These are phyloP conservation scores for Pterobdella sp. DNA, from an alignment of 2,888 invertebrate genomes.

Conservation along the genomic window DNA sequence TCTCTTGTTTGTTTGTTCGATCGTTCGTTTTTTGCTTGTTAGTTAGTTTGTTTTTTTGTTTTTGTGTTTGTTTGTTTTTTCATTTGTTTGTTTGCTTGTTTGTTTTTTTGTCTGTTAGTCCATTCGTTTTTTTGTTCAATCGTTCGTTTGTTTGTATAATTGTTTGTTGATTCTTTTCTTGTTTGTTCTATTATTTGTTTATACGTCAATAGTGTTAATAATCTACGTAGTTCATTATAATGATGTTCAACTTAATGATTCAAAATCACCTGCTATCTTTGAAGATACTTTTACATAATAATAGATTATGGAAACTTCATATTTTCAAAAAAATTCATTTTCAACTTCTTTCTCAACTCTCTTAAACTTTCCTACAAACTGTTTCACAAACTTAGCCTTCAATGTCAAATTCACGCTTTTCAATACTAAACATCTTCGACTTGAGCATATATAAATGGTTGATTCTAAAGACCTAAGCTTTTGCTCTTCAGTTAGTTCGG, in stretches of 20 bases:
- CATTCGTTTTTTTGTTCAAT: neutral
- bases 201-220: neutral
- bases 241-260: no score
- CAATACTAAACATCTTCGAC: no score
- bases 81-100: neutral
- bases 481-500: no score
- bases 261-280: no score
- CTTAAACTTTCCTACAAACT: no score
- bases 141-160: neutral
- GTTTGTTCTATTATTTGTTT: neutral
- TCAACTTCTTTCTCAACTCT: no score
- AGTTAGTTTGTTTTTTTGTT: neutral
- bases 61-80: neutral
- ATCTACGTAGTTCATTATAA: no score
- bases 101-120: neutral
- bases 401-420: no score
- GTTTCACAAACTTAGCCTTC: no score
- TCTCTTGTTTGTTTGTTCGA: neutral
- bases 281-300: neutral
- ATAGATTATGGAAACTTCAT: neutral
- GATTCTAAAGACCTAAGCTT: no score
- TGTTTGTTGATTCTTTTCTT: neutral
- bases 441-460: no score
- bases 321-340: neutral
- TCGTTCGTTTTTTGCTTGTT: no score